These are phyloP conservation scores for Nibea coibor DNA, from an alignment of 2,113 vertebrate species.

Conservation along the genomic window DNA sequence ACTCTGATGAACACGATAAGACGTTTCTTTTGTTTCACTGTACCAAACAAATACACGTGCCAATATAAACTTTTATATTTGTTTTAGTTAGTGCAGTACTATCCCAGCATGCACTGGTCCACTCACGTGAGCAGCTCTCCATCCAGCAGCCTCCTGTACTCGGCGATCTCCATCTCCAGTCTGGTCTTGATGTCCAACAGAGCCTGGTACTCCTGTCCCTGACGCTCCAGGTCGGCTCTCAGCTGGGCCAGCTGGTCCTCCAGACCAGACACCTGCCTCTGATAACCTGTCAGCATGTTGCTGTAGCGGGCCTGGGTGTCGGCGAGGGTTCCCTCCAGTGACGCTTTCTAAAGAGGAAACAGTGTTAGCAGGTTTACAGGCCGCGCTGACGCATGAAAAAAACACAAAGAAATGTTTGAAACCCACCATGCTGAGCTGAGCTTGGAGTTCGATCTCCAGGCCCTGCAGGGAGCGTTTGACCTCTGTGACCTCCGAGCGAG, in stretches of 20 bases:
- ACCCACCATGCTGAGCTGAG: constrained; percentile 87
- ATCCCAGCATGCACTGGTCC: not conserved
- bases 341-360: constrained; percentile 84
- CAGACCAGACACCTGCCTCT: constrained; percentile 82
- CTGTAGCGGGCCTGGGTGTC: constrained; percentile 86
- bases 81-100: too few species aligned
- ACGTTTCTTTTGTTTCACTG: too few species aligned
- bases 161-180: constrained; percentile 90
- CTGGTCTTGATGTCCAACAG: constrained; percentile 88
- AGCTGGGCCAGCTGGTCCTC: constrained; percentile 85
- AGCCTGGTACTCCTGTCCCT: constrained; percentile 84
- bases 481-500: constrained; percentile 85
- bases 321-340: constrained; percentile 85
- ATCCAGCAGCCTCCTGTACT: constrained; percentile 86
- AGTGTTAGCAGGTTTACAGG: not conserved
- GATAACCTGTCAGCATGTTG: constrained; percentile 73
- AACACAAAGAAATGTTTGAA: rapidly evolving
- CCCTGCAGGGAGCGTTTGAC: constrained; percentile 84
- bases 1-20: too few species aligned
- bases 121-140: constrained; percentile 57
- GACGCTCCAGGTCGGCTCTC: constrained; percentile 82
- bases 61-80: too few species aligned
- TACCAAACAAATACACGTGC: too few species aligned
- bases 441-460: constrained; percentile 86
- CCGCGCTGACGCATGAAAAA: not conserved